Evolutionary conservation across 2,113 vertebrate genomes (phyloP).

Genomic region (Phyllostomus hastatus): DNA sequence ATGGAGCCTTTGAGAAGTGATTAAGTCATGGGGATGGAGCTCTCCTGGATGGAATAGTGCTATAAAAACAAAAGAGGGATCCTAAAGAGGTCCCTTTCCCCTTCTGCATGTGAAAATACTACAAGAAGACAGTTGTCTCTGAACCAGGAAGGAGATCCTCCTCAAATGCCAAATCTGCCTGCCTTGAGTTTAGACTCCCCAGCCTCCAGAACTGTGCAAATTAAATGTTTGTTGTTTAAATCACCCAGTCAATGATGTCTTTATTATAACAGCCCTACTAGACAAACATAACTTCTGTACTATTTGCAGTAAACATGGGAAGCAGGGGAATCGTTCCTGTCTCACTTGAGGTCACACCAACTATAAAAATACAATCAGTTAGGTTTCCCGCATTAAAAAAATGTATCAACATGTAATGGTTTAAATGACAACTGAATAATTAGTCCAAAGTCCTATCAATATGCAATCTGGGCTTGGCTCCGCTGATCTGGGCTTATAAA

Average conservation of each 20-base stretch:
- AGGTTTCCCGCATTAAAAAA: not conserved
- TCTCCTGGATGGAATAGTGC: not conserved
- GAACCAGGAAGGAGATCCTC: not conserved
- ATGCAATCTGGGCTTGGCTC: not conserved
- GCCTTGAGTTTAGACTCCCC: not conserved
- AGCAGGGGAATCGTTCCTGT: not conserved
- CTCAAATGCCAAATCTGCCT: not conserved
- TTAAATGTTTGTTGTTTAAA: not conserved
- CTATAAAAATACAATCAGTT: not conserved
- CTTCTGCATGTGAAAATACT: not conserved
- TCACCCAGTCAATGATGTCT: not conserved
- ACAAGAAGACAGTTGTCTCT: not conserved
- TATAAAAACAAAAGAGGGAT: not conserved
- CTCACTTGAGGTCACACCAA: not conserved
- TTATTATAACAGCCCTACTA: not conserved
- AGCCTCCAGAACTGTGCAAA: not conserved
- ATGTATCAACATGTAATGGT: not conserved
- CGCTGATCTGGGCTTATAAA: not conserved
- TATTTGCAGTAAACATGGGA: not conserved
- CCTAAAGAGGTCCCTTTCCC: not conserved
- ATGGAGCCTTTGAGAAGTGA: not conserved
- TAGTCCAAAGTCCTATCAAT: not conserved
- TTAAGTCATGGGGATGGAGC: not conserved
- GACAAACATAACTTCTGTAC: not conserved
- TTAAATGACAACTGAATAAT: not conserved